These are phyloP conservation scores for Orthosia gracilis DNA, from an alignment of 2,888 invertebrate genomes.

Conservation along the genomic window DNA sequence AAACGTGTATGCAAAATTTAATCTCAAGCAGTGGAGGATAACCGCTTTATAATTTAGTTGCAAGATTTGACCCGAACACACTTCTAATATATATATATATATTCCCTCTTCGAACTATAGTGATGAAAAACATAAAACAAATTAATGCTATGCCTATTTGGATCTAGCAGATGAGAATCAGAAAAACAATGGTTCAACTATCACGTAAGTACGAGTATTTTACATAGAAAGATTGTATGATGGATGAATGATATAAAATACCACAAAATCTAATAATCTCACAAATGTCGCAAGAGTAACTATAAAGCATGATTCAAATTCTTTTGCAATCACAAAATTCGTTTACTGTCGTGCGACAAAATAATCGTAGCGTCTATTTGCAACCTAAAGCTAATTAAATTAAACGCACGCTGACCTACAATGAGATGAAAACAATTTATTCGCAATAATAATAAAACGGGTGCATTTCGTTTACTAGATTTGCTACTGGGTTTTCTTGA, in stretches of 20 bases:
- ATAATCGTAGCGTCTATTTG: slow-evolving; percentile 49
- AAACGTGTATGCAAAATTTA: no score
- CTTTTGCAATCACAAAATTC: neutral
- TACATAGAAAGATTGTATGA: no score
- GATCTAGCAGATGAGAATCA: no score
- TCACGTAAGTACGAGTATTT: no score
- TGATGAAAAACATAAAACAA: no score
- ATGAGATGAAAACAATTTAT: slow-evolving; percentile 74
- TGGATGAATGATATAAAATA: neutral
- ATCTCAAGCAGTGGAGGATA: no score
- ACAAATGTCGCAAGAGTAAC: neutral
- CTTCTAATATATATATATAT: no score
- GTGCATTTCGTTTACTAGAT: slow-evolving; percentile 50
- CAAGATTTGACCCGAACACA: no score
- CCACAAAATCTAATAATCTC: neutral
- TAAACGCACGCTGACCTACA: slow-evolving; percentile 73
- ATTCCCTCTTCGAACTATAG: no score
- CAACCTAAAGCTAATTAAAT: slow-evolving; percentile 71
- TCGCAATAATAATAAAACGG: slow-evolving; percentile 71
- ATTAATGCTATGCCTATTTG: no score
- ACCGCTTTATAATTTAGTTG: no score
- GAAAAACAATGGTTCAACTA: no score
- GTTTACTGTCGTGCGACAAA: slow-evolving; percentile 31
- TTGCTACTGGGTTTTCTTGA: slow-evolving; percentile 27
- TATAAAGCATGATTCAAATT: slow-evolving; percentile 1